Percentiles rank a stretch among this genome's conserved stretches.
These are phyloP conservation scores for Agelaius phoeniceus DNA, from an alignment of 2,113 vertebrate genomes.

Conservation along the genomic window DNA sequence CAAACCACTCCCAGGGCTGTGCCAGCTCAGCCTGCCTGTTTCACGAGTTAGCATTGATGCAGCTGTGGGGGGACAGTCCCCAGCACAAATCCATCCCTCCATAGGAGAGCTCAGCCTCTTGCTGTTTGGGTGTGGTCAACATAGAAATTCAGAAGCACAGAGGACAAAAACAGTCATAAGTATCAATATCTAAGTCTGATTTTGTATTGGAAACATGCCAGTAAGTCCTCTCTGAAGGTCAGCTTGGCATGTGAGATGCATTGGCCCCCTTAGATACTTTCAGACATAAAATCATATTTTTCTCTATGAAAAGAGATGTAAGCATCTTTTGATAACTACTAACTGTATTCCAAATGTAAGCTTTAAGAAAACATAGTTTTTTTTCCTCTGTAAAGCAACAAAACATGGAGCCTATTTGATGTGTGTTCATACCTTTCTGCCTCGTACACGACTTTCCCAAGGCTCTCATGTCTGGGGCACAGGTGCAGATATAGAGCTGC, in stretches of 20 bases:
- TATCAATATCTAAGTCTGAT: not conserved
- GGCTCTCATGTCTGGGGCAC: not conserved
- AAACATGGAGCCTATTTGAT: not conserved
- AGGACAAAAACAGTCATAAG: not conserved
- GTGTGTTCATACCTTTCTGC: not conserved
- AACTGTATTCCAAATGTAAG: not conserved
- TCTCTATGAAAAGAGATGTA: not conserved
- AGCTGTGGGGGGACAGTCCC: not conserved
- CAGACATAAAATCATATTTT: not conserved
- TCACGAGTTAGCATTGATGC: fast-evolving
- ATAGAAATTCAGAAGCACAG: not conserved
- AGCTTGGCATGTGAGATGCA: not conserved
- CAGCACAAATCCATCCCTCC: fast-evolving
- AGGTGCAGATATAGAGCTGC: not conserved
- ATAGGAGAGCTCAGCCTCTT: not conserved
- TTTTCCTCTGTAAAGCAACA: not conserved
- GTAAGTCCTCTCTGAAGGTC: not conserved
- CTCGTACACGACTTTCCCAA: not conserved
- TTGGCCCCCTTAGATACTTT: not conserved
- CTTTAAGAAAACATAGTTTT: not conserved
- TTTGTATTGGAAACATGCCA: not conserved
- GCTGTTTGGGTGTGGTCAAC: not conserved
- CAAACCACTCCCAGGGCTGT: not conserved
- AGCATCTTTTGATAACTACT: not conserved
- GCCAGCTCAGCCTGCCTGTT: not conserved